Evolutionary conservation across 2,113 vertebrate species (phyloP), one percentile per base, ranked within the genome.

Genomic region (Perccottus glenii): DNA sequence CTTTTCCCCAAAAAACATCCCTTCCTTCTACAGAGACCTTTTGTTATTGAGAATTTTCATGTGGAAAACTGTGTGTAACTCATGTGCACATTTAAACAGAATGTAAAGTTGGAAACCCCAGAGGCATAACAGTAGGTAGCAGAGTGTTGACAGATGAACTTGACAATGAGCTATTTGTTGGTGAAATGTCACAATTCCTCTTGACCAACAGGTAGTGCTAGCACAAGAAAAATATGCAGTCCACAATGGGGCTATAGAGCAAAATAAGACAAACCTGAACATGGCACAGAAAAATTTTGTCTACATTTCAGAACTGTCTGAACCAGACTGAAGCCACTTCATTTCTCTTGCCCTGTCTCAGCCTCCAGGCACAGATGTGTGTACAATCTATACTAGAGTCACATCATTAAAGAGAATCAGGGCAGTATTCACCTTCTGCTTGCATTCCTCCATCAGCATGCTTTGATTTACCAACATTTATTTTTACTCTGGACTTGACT

Each of bases 391-490:
- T 65, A 9, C 16, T 35, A 15, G 32, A 44, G 36, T 27, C 61
- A 66, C 11, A 51, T 65, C 66, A 70, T 4, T 55, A 66, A 6
- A 32, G 56, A 47, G 47, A 73, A 35, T 42, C 16, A 16, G 50
- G 33, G 45, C 5, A 1, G 5, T 8, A 64, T 27, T 69, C 70
- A 48, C 50, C 75, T 65, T 73, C 59, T 75, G 52, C 33, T 60
- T 65, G 68, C 73, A 77, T 77, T 78, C 81, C 73, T 72, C 40
- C 11, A 53, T 67, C 16, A 36, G 47, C 56, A 33, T 40, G 42
- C 12, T 48, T 48, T 10, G 35, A 35, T 27, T 7, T 45, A n/a
- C n/a, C n/a, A 15, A 40, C 58, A 55, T 19, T 5, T 4, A 60
- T 7, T 57, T 5, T 27, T 32, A 73, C 36, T 32, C 46, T 65